These are phyloP conservation scores for Contarinia nasturtii DNA, from an alignment of 1,140 invertebrate genomes.

Conservation along the genomic window DNA sequence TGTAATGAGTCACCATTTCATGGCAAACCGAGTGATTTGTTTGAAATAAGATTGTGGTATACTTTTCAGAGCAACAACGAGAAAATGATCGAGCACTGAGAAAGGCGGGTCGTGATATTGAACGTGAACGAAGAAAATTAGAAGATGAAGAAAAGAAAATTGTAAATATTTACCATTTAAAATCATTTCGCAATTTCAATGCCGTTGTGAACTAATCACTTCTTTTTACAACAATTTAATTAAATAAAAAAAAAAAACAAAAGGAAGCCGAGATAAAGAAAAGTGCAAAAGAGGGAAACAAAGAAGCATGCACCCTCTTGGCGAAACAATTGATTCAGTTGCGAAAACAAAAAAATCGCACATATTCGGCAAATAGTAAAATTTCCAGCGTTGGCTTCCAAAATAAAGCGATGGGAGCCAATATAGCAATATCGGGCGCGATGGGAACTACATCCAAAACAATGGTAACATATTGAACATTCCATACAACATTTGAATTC, in stretches of 20 bases:
- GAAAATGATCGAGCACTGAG: slow-evolving; percentile 60
- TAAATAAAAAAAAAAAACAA: not conserved
- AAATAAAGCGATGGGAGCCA: slow-evolving; percentile 75
- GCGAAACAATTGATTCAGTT: slow-evolving; percentile 78
- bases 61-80: slow-evolving; percentile 57
- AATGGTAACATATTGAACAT: too few relatives aligned
- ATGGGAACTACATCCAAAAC: slow-evolving; percentile 75
- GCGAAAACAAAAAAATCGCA: slow-evolving; percentile 71
- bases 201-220: not conserved
- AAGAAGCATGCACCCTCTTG: slow-evolving; percentile 59
- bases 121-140: slow-evolving; percentile 55
- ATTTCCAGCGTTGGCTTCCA: slow-evolving; percentile 60
- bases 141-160: slow-evolving; percentile 82
- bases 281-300: slow-evolving; percentile 68
- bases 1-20: not conserved
- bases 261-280: slow-evolving; percentile 79
- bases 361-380: slow-evolving; percentile 56
- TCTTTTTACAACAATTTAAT: not conserved
- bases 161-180: slow-evolving; percentile 23
- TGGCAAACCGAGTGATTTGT: too few relatives aligned
- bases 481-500: too few relatives aligned
- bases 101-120: slow-evolving; percentile 65
- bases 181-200: not conserved
- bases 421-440: slow-evolving; percentile 64
- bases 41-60: not conserved